phyloP scores from a whole-genome alignment of 2,113 vertebrate species.

The Nymphicus hollandicus region DNA sequence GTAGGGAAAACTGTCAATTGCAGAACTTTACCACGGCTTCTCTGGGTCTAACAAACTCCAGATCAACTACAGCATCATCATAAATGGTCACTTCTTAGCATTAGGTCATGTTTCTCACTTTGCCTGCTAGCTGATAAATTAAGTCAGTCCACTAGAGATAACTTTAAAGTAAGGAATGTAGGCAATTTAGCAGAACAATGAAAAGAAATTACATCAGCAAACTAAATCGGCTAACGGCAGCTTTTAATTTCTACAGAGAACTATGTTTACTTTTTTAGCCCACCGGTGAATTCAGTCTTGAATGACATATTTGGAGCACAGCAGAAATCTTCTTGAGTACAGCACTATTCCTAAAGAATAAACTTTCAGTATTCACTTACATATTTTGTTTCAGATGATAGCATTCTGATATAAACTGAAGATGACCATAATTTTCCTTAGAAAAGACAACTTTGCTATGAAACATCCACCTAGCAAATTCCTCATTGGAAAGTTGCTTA shows the following conservation, averaged over 20 bases:
- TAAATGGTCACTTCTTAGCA: not conserved
- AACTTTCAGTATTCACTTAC: conserved; percentile 7
- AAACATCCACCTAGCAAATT: conserved; percentile 21
- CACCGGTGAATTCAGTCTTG: not conserved
- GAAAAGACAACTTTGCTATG: conserved; percentile 58
- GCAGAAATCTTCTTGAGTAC: not conserved
- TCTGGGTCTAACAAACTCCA: conserved; percentile 34
- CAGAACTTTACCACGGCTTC: conserved; percentile 43
- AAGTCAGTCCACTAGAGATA: not conserved
- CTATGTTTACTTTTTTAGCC: not conserved
- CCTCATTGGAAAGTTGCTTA: conserved; percentile 60
- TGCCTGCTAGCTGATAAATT: not conserved
- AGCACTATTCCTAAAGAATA: not conserved
- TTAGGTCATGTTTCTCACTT: not conserved
- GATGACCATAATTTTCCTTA: conserved; percentile 44
- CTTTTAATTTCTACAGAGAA: conserved; percentile 14
- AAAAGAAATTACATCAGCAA: not conserved
- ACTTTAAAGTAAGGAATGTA: not conserved
- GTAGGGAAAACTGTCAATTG: conserved; percentile 47
- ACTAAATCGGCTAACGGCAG: not conserved
- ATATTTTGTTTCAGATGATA: conserved; percentile 58
- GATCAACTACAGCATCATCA: conserved; percentile 15
- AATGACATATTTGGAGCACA: not conserved
- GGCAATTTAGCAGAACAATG: not conserved
- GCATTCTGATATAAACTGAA: conserved; percentile 26